Evolutionary conservation across 2,113 vertebrate species (phyloP).

Genomic region (Corydoras sp.): DNA sequence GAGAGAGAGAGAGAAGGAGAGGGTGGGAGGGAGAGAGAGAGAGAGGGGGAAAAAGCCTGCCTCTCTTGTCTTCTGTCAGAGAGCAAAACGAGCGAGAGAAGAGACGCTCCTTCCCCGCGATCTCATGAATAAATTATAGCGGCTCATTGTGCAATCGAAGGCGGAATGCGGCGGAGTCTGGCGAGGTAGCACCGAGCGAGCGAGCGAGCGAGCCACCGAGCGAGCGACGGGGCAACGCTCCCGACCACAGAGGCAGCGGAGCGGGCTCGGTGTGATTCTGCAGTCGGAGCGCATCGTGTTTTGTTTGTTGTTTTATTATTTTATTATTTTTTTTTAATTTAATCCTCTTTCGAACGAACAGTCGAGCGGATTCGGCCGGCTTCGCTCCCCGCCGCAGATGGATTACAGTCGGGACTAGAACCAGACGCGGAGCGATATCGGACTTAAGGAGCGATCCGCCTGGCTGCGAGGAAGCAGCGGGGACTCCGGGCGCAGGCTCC

Average conservation of each 20-base stretch:
- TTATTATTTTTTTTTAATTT: too few relatives aligned
- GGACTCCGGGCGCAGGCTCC: neutral
- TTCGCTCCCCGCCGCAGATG: neutral
- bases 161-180: constrained; percentile 52
- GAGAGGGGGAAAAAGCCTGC: constrained; percentile 2
- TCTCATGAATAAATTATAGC: constrained; percentile 70
- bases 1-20: constrained; percentile 35
- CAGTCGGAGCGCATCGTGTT: too few relatives aligned
- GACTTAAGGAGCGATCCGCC: neutral
- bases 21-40: constrained; percentile 1
- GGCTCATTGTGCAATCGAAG: constrained; percentile 63
- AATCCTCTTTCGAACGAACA: too few relatives aligned
- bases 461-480: neutral
- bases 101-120: constrained; percentile 59
- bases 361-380: too few relatives aligned
- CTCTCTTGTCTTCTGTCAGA: constrained; percentile 37
- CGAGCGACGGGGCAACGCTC: too few relatives aligned
- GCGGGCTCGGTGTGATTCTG: too few relatives aligned
- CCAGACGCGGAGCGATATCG: neutral
- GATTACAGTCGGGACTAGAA: constrained; percentile 3
- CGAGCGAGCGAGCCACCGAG: constrained; percentile 28
- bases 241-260: too few relatives aligned
- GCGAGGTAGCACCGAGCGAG: constrained; percentile 46
- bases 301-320: too few relatives aligned
- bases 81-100: constrained; percentile 7